Evolutionary conservation across 53 echinoderm and acorn worm genomes (phyloP).

Genomic region (Echinarachnius parma): DNA sequence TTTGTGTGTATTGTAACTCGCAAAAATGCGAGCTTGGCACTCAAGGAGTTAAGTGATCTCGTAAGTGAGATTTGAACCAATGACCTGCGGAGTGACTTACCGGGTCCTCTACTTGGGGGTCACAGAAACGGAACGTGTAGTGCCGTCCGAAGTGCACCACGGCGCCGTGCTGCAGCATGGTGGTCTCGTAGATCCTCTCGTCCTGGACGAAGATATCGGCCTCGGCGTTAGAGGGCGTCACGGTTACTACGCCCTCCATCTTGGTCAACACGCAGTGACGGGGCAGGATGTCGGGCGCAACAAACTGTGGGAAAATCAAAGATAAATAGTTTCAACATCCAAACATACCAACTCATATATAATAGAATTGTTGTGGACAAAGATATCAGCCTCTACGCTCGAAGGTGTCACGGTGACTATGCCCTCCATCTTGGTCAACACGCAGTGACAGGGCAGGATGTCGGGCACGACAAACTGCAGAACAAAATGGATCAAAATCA

Average conservation of each 20-base stretch:
- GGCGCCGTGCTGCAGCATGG: conserved; percentile 80
- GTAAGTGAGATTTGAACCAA: no score
- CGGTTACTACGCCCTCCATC: conserved; percentile 97
- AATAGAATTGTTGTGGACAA: no score
- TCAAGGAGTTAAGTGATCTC: no score
- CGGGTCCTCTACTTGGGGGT: conserved; percentile 84
- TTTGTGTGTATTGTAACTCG: no score
- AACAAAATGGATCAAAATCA: no score
- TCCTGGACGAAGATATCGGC: conserved; percentile 81
- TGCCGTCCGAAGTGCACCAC: conserved; percentile 85
- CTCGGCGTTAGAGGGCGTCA: conserved; percentile 83
- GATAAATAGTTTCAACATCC: no score
- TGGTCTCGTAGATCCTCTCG: conserved; percentile 81
- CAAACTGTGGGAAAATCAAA: conserved; percentile 35
- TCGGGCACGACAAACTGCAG: conserved; percentile 62
- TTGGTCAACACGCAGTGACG: conserved; percentile 96
- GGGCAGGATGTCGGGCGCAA: conserved; percentile 76
- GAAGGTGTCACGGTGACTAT: conserved; percentile 95
- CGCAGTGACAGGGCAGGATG: conserved; percentile 93
- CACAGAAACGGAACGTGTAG: conserved; percentile 93
- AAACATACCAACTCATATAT: no score
- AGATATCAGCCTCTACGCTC: conserved; percentile 76
- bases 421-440: conserved; percentile 96
- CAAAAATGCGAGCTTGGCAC: no score
- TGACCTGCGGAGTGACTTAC: conserved; percentile 51